Evolutionary conservation across 2,888 invertebrate species (phyloP).

Genomic region (Sphaerophoria rueppellii): DNA sequence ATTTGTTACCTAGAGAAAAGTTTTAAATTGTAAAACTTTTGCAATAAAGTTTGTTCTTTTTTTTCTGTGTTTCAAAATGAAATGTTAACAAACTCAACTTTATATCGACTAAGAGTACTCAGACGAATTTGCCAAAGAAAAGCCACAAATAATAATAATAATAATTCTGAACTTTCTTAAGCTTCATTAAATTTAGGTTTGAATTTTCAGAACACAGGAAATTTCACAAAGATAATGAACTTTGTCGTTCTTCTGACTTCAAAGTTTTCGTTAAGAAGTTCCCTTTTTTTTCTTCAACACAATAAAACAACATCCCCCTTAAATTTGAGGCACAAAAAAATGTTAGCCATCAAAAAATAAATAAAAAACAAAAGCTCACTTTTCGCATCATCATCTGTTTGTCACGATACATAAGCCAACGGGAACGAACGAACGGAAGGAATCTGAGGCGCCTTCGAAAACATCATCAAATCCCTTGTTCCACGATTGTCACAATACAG

Average conservation of each 20-base stretch:
- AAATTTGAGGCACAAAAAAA: slow-evolving; percentile 24
- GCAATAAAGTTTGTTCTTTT: slow-evolving; percentile 36
- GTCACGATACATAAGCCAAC: not conserved
- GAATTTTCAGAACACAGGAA: not conserved
- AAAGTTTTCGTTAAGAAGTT: slow-evolving; percentile 16
- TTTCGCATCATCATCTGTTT: slow-evolving; percentile 12
- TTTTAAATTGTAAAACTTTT: slow-evolving; percentile 63
- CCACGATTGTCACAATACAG: slow-evolving; percentile 27
- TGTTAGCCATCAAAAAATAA: slow-evolving; percentile 2
- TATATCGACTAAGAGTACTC: not conserved
- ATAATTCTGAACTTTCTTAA: not conserved
- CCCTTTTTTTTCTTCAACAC: slow-evolving; percentile 17
- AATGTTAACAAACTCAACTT: slow-evolving; percentile 45
- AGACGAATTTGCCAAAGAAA: not conserved
- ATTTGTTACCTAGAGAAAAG: slow-evolving; percentile 20
- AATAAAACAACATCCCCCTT: slow-evolving; percentile 21
- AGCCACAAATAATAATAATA: slow-evolving; percentile 35
- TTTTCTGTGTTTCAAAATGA: slow-evolving; percentile 16
- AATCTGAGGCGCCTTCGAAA: slow-evolving; percentile 39
- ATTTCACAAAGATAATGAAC: slow-evolving; percentile 12
- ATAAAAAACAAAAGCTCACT: slow-evolving; percentile 19
- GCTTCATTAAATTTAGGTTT: slow-evolving; percentile 35
- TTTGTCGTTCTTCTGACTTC: not conserved
- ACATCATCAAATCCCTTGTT: not conserved
- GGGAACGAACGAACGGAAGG: slow-evolving; percentile 10